Evolutionary conservation across 2,113 vertebrate species (phyloP).

Genomic region (Peromyscus maniculatus): DNA sequence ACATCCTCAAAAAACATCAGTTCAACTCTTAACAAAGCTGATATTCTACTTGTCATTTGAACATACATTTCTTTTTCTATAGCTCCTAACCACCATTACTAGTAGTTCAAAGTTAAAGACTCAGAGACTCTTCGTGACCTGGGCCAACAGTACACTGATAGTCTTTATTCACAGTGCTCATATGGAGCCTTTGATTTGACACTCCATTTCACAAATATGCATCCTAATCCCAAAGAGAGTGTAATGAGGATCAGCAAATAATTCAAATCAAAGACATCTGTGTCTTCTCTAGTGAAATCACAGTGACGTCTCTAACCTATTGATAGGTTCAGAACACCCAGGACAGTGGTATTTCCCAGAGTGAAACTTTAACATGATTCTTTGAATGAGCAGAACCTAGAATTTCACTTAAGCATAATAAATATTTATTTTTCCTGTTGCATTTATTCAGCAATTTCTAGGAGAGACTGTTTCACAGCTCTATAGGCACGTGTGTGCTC

Average conservation of each 20-base stretch:
- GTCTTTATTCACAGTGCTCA: neutral
- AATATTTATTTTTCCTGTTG: neutral
- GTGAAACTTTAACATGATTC: neutral
- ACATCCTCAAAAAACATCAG: neutral
- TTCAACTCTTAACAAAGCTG: neutral
- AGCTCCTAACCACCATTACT: neutral
- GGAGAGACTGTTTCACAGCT: neutral
- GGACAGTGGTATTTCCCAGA: neutral
- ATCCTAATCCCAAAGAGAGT: neutral
- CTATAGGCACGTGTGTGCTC: neutral
- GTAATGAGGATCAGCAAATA: neutral
- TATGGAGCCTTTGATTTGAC: neutral
- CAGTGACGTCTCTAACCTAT: neutral
- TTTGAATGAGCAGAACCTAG: neutral
- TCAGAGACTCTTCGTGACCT: neutral
- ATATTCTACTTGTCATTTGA: neutral
- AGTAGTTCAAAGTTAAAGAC: neutral
- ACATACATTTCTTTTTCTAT: neutral
- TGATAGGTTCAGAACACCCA: neutral
- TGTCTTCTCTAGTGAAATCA: neutral
- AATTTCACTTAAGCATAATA: conserved; percentile 8
- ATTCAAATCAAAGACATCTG: neutral
- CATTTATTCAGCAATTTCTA: neutral
- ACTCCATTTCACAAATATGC: conserved; percentile 45
- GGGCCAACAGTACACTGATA: neutral